Evolutionary conservation across 2,113 vertebrate genomes (phyloP).

Genomic region (Chauna torquata): DNA sequence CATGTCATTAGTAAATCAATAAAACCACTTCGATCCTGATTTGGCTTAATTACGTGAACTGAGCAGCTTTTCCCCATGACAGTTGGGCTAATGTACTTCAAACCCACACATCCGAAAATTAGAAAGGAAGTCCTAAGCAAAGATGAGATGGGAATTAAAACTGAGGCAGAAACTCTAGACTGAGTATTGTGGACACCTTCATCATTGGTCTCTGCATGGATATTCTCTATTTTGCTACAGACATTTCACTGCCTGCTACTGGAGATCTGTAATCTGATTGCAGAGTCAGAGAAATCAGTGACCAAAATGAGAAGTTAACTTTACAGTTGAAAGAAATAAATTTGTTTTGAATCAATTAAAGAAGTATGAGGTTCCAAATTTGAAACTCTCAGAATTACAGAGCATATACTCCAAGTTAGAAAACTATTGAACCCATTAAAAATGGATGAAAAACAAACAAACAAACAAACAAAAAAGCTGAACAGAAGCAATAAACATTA

Average conservation of each 20-base stretch:
- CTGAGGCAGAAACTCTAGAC: not conserved
- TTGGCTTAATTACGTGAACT: not conserved
- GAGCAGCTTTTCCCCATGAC: not conserved
- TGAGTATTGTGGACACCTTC: not conserved
- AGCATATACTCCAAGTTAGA: not conserved
- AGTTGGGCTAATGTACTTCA: not conserved
- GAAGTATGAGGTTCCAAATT: not conserved
- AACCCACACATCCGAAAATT: not conserved
- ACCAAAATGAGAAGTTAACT: not conserved
- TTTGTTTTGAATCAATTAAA: not conserved
- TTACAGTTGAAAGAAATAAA: not conserved
- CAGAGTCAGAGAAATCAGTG: not conserved
- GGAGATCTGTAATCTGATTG: not conserved
- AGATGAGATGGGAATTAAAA: not conserved
- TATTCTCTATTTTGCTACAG: not conserved
- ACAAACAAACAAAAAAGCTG: not conserved
- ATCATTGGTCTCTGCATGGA: not conserved
- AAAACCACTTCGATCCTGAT: slow-evolving; percentile 3
- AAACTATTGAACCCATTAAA: not conserved
- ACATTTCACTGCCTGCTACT: not conserved
- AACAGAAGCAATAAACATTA: not conserved
- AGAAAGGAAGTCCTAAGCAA: not conserved
- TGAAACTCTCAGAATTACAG: not conserved
- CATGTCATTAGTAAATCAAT: slow-evolving; percentile 47
- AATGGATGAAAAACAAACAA: not conserved